Conservation (phyloP, 2,113 vertebrate genomes). For the Gymnorhina tibicen region DNA sequence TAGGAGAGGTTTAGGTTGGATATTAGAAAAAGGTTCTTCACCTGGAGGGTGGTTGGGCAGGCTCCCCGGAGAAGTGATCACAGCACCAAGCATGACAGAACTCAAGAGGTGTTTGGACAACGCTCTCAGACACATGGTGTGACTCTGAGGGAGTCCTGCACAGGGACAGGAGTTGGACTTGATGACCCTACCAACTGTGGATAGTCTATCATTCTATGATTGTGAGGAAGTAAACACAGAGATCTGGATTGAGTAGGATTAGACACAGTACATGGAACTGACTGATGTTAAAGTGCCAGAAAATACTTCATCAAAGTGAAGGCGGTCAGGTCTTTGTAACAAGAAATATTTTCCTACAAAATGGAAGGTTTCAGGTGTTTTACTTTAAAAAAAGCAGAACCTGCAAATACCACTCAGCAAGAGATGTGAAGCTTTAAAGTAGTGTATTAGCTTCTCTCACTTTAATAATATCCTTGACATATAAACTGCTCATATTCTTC, state of each 20-base stretch:
- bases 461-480: slow-evolving; percentile 15
- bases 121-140: neutral
- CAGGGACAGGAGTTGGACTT: neutral
- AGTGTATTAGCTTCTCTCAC: neutral
- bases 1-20: neutral
- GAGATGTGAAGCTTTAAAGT: neutral
- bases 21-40: neutral
- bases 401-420: neutral
- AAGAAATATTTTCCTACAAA: neutral
- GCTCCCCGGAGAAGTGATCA: neutral
- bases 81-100: neutral
- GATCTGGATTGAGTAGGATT: neutral
- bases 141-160: neutral
- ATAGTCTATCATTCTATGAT: neutral
- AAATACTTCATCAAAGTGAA: neutral
- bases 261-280: neutral
- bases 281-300: neutral
- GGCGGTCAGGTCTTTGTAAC: neutral
- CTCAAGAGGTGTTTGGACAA: neutral
- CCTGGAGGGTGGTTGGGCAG: neutral
- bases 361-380: neutral
- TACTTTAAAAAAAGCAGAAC: neutral
- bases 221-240: neutral
- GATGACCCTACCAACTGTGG: no score
- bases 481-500: slow-evolving; percentile 6